These are phyloP conservation scores for Charina bottae DNA, from an alignment of 2,113 vertebrate species.

Conservation along the genomic window DNA sequence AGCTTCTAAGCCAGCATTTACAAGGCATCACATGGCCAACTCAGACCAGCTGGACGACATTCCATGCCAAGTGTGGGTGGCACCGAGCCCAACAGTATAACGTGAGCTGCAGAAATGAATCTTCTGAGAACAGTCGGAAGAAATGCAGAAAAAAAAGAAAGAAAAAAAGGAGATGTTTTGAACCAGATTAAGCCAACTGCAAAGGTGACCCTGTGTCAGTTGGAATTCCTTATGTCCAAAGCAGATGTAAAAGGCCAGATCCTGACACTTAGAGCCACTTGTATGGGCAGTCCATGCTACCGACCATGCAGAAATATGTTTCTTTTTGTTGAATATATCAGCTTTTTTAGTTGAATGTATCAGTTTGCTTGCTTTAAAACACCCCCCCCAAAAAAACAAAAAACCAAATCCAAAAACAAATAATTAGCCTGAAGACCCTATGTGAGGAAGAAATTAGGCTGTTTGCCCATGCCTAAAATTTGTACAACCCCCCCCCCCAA, in stretches of 20 bases:
- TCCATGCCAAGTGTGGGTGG: conserved; percentile 43
- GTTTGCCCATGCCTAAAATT: background rate
- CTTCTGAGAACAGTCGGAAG: background rate
- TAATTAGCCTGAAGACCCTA: background rate
- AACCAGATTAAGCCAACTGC: background rate
- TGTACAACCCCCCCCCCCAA: background rate
- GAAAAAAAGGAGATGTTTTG: background rate
- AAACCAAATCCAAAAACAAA: background rate
- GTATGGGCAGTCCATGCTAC: background rate
- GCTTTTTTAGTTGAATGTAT: background rate
- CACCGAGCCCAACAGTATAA: background rate
- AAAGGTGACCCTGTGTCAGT: background rate
- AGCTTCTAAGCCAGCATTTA: conserved; percentile 30
- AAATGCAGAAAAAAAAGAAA: background rate
- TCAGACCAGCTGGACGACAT: conserved; percentile 24
- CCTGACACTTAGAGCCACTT: background rate
- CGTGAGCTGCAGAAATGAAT: background rate
- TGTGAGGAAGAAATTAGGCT: background rate
- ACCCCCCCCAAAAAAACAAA: background rate
- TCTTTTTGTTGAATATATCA: background rate
- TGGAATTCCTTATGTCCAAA: background rate
- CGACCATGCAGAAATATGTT: background rate
- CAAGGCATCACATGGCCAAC: conserved; percentile 42
- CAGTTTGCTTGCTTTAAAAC: background rate
- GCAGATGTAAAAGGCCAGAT: background rate